Evolutionary conservation across 2,797 vertebrate genomes (phyloP), one percentile per base, ranked within the genome.

Genomic region (Scolopax rusticola): DNA sequence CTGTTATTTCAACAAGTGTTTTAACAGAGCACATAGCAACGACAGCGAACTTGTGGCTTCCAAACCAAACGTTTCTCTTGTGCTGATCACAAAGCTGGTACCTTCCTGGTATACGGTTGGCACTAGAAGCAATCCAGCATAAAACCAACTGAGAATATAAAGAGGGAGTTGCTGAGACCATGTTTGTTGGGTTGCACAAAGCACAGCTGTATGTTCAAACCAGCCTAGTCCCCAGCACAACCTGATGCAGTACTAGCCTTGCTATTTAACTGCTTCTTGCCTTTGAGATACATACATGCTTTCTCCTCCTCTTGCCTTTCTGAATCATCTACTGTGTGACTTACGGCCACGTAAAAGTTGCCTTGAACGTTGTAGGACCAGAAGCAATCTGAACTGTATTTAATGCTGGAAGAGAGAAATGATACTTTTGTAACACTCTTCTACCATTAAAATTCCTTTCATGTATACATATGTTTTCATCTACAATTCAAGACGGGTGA

Each of bases 1-100:
- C 10, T 64, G 36, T 83, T 82, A 69, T 75, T 96, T 69, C 84
- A 94, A 61, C 16, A 78, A 76, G 17, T 32, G 30, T 21, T 95
- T 75, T 67, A 84, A 78, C 15, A 85, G 47, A 95, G 12, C 17
- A 68, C 38, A 56, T 11, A 82, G 54, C 43, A 85, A 87, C 84
- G 40, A 56, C 4, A 6, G 9, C 19, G 81, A 23, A 59, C 47
- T 61, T 64, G 23, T 25, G 45, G 30, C 41, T 87, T 81, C 77
- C 47, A 84, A 65, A 84, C 27, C 38, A 86, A 65, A 50, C 5
- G 57, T 32, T 24, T 78, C 9, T 48, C 41, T 60, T 33, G 78
- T 50, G 47, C 19, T 57, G 28, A 75, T 47, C 12, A 21, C 4
- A n/a, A 73, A 93, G 9, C 21, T 65, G 25, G 14, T 30, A 61